Conservation (phyloP, 92 coral and sea anemone species). For the Anthopleura xanthogrammica region DNA sequence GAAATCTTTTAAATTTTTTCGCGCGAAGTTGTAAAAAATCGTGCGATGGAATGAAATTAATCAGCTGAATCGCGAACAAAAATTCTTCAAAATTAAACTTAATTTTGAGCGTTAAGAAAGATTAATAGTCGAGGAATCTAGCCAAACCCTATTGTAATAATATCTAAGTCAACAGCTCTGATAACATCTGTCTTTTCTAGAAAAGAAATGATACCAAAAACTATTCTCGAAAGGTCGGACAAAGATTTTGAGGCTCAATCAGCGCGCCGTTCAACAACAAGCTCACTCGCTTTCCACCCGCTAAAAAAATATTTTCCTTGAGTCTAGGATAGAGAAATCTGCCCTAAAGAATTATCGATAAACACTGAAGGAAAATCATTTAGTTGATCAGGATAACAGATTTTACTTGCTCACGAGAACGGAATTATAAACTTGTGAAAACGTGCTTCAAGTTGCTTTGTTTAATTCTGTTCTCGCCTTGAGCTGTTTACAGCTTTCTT, state of each 20-base stretch:
- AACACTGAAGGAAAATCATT: constrained; percentile 3
- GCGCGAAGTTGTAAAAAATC: not conserved
- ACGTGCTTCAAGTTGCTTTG: not conserved
- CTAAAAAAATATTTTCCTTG: constrained; percentile 19
- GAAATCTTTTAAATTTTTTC: not conserved
- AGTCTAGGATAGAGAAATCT: constrained; percentile 2
- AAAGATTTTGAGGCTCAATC: not conserved
- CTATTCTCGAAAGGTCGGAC: constrained; percentile 12
- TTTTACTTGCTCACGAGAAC: constrained; percentile 11
- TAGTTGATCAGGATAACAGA: constrained; percentile 20
- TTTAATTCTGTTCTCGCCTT: constrained; percentile 17
- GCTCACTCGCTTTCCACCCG: not conserved
- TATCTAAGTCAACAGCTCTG: not conserved
- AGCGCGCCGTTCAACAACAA: not conserved
- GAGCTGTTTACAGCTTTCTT: not conserved
- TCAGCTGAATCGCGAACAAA: no score
- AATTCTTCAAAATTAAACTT: no score
- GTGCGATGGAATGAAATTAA: no score
- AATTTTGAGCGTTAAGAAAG: not conserved
- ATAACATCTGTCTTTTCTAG: constrained; percentile 4
- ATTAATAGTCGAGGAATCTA: not conserved
- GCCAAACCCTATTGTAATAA: constrained; percentile 10
- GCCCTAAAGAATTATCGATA: not conserved
- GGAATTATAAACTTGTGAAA: not conserved
- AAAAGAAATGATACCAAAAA: not conserved